Evolutionary conservation across 1,140 invertebrate species (phyloP), one percentile per base, ranked within the genome.

Genomic region (Anoplolepis gracilipes): DNA sequence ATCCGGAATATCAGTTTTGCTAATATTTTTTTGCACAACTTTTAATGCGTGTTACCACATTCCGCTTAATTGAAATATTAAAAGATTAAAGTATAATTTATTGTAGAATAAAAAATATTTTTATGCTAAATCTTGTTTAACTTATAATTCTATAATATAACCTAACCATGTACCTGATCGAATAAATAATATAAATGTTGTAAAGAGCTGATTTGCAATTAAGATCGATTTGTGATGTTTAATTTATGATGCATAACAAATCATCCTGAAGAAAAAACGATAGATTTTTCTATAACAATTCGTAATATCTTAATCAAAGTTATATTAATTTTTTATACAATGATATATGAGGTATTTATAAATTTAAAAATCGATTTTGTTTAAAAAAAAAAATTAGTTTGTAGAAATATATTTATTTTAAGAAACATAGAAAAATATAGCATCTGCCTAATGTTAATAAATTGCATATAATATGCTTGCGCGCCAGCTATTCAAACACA

Each of bases 1-100:
- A 53, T 33, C 28, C 22, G 10, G 1, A 22, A 33, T 13, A 11
- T 19, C 36, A n/a, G 22, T 30, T 16, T 2, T 1, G 11, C 28
- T 22, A 64, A 77, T 46, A 19, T 22, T 49, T 30, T 77, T 77
- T 62, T 65, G 13, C 13, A 22, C 57, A 61, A n/a, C 7, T 76
- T 25, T 59, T 6, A n/a, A 13, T 16, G 70, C 4, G n/a, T n/a
- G n/a, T 8, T 36, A 22, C 0, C 49, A 11, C 13, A 13, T 59
- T 28, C 55, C 22, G 8, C 55, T 59, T 28, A 33, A 39, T 28
- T 0, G 33, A 59, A 59, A 75, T 75, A 4, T 2, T n/a, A n/a
- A n/a, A n/a, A n/a, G n/a, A n/a, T n/a, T n/a, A n/a, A n/a, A n/a
- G n/a, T n/a, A n/a, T n/a, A n/a, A n/a, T n/a, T n/a, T n/a, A n/a